Evolutionary conservation across 2,113 vertebrate species (phyloP).

Genomic region (Leiothrix lutea): DNA sequence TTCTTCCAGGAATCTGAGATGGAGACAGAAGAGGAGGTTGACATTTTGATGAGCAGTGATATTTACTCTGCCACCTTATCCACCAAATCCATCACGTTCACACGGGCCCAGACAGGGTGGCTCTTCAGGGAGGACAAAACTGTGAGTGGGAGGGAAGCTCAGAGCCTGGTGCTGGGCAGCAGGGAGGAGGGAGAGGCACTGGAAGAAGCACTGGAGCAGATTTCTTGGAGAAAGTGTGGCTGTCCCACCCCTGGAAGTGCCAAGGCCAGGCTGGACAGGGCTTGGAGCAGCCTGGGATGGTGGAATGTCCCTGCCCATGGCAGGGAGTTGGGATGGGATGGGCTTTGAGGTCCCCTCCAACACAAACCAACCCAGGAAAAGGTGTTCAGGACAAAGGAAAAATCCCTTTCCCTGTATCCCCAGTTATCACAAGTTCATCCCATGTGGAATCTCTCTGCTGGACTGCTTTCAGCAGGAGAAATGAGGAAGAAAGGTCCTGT

Average conservation of each 20-base stretch:
- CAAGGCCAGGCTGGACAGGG: background rate
- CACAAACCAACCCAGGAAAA: background rate
- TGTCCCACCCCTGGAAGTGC: background rate
- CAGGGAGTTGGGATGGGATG: background rate
- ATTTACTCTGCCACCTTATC: conserved; percentile 98
- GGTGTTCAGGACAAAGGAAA: background rate
- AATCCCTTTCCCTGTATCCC: background rate
- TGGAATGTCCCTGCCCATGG: background rate
- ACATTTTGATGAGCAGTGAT: conserved; percentile 99
- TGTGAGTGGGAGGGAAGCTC: conserved; percentile 67
- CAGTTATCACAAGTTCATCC: fast-evolving
- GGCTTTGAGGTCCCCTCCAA: background rate
- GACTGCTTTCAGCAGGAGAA: background rate
- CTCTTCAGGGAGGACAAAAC: conserved; percentile 99
- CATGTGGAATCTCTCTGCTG: background rate
- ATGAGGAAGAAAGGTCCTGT: fast-evolving
- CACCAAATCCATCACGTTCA: conserved; percentile 98
- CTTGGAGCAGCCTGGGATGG: background rate
- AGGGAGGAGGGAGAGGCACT: background rate
- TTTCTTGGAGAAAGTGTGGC: background rate
- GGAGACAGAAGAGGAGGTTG: conserved; percentile 98
- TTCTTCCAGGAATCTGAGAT: conserved; percentile 90
- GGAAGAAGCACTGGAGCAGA: background rate
- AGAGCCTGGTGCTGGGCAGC: background rate
- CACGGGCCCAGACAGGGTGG: conserved; percentile 94